A percentile compares a stretch with the other conserved stretches of the same genome.
These are phyloP conservation scores for Drosophila sp. DNA, from an alignment of 1,140 invertebrate genomes.

Conservation along the genomic window DNA sequence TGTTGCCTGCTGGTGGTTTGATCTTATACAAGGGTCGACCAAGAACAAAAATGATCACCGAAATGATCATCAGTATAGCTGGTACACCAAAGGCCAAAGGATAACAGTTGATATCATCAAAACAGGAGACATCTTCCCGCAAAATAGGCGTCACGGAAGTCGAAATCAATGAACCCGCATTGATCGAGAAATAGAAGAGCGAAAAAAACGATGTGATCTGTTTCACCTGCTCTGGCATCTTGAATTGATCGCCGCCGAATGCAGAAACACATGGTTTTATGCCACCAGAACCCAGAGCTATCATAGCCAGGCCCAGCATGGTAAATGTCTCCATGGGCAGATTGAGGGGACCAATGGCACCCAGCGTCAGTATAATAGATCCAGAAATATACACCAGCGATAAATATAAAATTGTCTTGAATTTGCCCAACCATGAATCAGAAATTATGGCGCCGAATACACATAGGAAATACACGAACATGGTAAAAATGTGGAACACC, in stretches of 20 bases:
- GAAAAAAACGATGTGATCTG: conserved; percentile 95
- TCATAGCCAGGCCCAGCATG: conserved; percentile 90
- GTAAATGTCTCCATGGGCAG: conserved; percentile 87
- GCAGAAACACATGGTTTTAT: conserved; percentile 99
- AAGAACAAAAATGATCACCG: conserved; percentile 91
- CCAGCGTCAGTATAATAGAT: conserved; percentile 90
- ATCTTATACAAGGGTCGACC: conserved; percentile 92
- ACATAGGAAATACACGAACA: conserved; percentile 92
- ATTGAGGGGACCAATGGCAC: conserved; percentile 86
- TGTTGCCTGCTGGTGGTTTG: conserved; percentile 91
- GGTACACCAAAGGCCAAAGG: conserved; percentile 96
- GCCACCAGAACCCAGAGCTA: conserved; percentile 96
- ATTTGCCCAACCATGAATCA: conserved; percentile 92
- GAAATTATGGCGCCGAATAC: conserved; percentile 92
- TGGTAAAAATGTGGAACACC: conserved; percentile 91
- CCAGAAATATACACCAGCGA: conserved; percentile 95
- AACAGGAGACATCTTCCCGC: conserved; percentile 92
- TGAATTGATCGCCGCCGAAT: conserved; percentile 98
- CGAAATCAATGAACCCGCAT: conserved; percentile 94
- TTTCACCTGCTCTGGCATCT: conserved; percentile 89
- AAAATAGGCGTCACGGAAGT: conserved; percentile 95
- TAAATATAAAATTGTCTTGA: conserved; percentile 93
- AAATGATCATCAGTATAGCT: conserved; percentile 92
- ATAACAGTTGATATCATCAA: conserved; percentile 92
- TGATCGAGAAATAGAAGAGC: conserved; percentile 97